Evolutionary conservation across 2,797 vertebrate species (phyloP), one percentile per base, ranked within the genome.

Genomic region (Chloroceryle amazona): DNA sequence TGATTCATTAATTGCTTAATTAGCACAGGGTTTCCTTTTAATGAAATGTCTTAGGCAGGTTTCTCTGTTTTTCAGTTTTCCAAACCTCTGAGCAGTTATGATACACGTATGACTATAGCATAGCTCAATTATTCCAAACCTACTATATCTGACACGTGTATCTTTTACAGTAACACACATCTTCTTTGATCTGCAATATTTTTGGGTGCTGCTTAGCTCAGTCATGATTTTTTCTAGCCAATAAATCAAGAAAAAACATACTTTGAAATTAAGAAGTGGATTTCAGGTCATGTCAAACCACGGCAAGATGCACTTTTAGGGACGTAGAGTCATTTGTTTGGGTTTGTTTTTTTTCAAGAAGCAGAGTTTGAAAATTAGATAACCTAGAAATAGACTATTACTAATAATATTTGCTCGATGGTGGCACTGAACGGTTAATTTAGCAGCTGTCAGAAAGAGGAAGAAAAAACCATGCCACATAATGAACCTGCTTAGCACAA

Each of bases 1-100:
- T 63, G 72, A 86, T 41, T 88, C 68, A 81, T n/a, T 70, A 80
- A 73, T 46, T 4, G 0, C 33, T 65, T 81, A 61, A 91, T 95
- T 86, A 91, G 31, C 28, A 65, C 2, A 60, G 22, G 20, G 28
- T 44, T 94, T 83, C 39, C 17, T 88, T 67, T 78, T 54, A 65
- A 35, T 81, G 42, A 89, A 83, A 54, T 2, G 8, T 63, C 82
- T 75, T 65, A 35, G 13, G 65, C 22, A 78, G 26, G 54, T 92
- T 93, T 82, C 63, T 63, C 52, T 81, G 17, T 49, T 96, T 78
- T 57, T 39, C 23, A 71, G 8, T n/a, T 91, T 94, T 91, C 44
- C 22, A 68, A 88, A 68, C 22, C 25, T 90, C 52, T 62, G 42
- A 86, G 66, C 28, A 94, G 85, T 75, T 83, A 66, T 42, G 29